phyloP scores from a whole-genome alignment of 1,140 invertebrate species.

The Cherax destructor region DNA sequence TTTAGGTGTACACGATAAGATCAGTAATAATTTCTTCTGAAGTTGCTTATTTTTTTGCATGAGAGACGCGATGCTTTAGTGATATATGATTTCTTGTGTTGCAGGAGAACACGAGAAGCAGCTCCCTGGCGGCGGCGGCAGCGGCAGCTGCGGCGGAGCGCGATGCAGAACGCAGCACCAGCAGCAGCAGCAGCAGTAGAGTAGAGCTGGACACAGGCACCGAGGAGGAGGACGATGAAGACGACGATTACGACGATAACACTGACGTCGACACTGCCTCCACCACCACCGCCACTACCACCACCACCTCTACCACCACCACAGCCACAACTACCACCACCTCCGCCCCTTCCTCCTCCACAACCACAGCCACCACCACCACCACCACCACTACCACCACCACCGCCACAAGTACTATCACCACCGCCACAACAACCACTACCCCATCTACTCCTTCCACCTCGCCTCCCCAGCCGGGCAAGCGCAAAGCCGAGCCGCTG shows the following conservation, averaged over 20 bases:
- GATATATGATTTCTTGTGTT: background rate
- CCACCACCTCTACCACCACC: background rate
- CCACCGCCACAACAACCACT: constrained; percentile 32
- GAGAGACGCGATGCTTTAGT: background rate
- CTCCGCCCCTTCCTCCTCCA: background rate
- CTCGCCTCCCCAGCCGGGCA: constrained; percentile 10
- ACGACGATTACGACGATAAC: background rate
- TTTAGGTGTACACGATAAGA: too few species aligned
- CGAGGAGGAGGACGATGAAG: constrained; percentile 49
- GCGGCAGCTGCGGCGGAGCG: background rate
- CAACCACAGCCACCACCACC: background rate
- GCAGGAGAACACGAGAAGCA: constrained; percentile 37
- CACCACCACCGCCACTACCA: constrained; percentile 16
- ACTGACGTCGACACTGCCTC: constrained; percentile 10
- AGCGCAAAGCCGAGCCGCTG: constrained; percentile 67
- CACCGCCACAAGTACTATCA: constrained; percentile 17
- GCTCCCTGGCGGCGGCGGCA: background rate
- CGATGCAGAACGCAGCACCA: background rate
- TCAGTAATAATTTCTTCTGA: too few species aligned
- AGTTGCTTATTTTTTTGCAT: background rate
- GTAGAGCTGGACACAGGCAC: constrained; percentile 51
- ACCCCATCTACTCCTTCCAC: constrained; percentile 32
- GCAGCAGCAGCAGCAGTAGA: constrained; percentile 24
- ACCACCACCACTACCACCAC: background rate
- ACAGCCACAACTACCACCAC: background rate